Percentiles rank a stretch among this genome's conserved stretches.
These are phyloP conservation scores for Phaonia tiefii DNA, from an alignment of 2,888 invertebrate species.

Conservation along the genomic window DNA sequence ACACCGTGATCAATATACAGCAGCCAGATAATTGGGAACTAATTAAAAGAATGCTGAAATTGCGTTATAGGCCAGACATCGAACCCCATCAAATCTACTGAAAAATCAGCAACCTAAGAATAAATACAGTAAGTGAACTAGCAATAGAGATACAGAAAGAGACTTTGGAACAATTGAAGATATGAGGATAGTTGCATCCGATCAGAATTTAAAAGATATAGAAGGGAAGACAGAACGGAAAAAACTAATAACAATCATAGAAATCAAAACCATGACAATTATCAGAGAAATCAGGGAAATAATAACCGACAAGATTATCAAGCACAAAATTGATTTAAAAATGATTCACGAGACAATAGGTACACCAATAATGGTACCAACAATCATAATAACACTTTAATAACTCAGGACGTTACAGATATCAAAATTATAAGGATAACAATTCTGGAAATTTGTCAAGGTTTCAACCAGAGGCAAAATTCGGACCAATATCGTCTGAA, in stretches of 20 bases:
- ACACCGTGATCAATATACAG: neutral
- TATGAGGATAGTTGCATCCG: too few species aligned
- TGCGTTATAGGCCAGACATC: slow-evolving; percentile 46
- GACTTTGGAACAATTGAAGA: too few species aligned
- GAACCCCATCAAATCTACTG: slow-evolving; percentile 47
- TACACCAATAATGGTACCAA: too few species aligned
- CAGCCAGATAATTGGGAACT: slow-evolving; percentile 13
- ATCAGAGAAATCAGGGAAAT: too few species aligned
- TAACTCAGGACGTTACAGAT: too few species aligned
- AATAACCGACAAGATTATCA: too few species aligned
- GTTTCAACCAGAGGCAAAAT: slow-evolving; percentile 32
- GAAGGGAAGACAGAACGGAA: slow-evolving; percentile 35
- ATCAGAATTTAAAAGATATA: neutral
- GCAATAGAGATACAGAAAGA: slow-evolving; percentile 32
- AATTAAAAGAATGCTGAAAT: slow-evolving; percentile 41
- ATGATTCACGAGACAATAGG: too few species aligned
- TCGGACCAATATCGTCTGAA: slow-evolving; percentile 39
- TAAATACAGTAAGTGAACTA: slow-evolving; percentile 46
- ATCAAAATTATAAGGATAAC: too few species aligned
- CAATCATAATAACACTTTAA: too few species aligned
- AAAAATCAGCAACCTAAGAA: slow-evolving; percentile 32
- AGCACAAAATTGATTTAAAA: too few species aligned
- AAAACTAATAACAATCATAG: neutral
- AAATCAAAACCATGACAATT: too few species aligned
- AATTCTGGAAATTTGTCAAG: slow-evolving; percentile 21